phyloP scores from a whole-genome alignment of 1,140 invertebrate genomes.

The Armadillidium nasatum region DNA sequence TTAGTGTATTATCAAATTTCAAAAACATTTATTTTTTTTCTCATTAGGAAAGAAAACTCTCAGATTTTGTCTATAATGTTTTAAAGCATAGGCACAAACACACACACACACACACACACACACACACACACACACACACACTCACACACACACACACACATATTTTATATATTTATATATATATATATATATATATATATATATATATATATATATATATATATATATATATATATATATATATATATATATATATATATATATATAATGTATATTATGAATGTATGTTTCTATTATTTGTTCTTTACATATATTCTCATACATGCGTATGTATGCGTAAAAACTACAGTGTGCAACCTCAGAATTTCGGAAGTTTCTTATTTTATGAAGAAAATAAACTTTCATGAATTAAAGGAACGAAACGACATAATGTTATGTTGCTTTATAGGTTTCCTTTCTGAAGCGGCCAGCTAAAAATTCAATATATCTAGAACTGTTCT shows the following conservation, averaged over 20 bases:
- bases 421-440: constrained; percentile 13
- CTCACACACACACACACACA: no score
- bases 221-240: constrained; percentile 13
- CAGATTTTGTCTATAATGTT: no score
- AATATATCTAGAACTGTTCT: constrained; percentile 13
- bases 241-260: constrained; percentile 15
- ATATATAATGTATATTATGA: background rate
- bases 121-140: no score
- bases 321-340: background rate
- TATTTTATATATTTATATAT: no score
- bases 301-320: background rate
- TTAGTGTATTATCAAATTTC: no score
- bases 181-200: no score
- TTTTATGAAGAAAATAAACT: constrained; percentile 1
- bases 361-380: background rate
- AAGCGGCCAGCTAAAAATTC: background rate
- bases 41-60: no score
- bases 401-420: constrained; percentile 7
- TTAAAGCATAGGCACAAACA: no score
- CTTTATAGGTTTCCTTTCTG: constrained; percentile 7
- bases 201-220: background rate
- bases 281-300: no score
- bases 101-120: no score
- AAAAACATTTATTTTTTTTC: no score
- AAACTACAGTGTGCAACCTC: background rate